A percentile compares a stretch with the other conserved stretches of the same genome.
phyloP scores from a whole-genome alignment of 2,113 vertebrate species.

The western clawed frog (Xenopus tropicalis) region UCB_Xtro_10.0 CM004444.2:103751501-103752000 shows the following conservation, averaged over 20 bases:
- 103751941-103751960: too few species aligned
- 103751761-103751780: neutral
- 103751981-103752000: neutral
- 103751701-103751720: neutral
- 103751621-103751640: neutral
- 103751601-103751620: too few species aligned
- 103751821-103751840: conserved; percentile 6
- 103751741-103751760: neutral
- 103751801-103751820: neutral
- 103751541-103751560: too few species aligned
- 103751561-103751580: too few species aligned
- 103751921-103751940: neutral
- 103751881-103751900: neutral
- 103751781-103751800: neutral
- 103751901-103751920: neutral
- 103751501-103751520: too few species aligned
- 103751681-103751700: neutral
- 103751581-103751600: too few species aligned
- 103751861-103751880: neutral
- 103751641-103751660: neutral
- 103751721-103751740: neutral
- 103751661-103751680: neutral
- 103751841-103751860: neutral
- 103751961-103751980: neutral
- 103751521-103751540: too few species aligned